Evolutionary conservation across 2,888 invertebrate species (phyloP).

Genomic region (Aporophyla nigra): DNA sequence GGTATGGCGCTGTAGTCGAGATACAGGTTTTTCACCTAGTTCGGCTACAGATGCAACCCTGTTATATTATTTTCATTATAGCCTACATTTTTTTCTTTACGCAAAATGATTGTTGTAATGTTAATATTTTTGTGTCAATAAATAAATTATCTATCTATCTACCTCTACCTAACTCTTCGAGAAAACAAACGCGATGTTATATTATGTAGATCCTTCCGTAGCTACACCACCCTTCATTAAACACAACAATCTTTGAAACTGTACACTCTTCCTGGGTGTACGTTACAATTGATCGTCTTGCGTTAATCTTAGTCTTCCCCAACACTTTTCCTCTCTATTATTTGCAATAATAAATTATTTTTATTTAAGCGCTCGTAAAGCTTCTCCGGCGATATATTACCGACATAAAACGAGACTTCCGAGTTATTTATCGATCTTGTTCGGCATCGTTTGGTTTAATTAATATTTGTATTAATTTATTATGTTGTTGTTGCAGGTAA

Average conservation of each 20-base stretch:
- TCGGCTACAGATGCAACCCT: too few relatives aligned
- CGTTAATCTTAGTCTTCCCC: slow-evolving; percentile 39
- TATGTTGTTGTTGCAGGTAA: slow-evolving; percentile 72
- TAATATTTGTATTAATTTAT: slow-evolving; percentile 65
- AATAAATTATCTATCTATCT: too few relatives aligned
- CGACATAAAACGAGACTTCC: slow-evolving; percentile 65
- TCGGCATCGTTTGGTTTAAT: slow-evolving; percentile 57
- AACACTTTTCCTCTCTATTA: slow-evolving; percentile 65
- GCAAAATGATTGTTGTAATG: too few relatives aligned
- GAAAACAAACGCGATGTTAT: not conserved
- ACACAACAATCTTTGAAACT: slow-evolving; percentile 21
- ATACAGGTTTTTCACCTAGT: too few relatives aligned
- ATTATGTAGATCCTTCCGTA: not conserved
- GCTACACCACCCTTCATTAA: slow-evolving; percentile 17
- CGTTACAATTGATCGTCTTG: slow-evolving; percentile 42
- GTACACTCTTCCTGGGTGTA: slow-evolving; percentile 4
- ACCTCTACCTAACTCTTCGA: not conserved
- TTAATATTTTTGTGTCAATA: too few relatives aligned
- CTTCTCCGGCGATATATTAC: slow-evolving; percentile 55
- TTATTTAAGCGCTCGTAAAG: slow-evolving; percentile 61
- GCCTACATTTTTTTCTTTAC: too few relatives aligned
- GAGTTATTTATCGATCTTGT: slow-evolving; percentile 67
- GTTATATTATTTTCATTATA: too few relatives aligned
- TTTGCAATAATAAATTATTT: slow-evolving; percentile 71
- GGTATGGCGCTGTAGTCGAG: too few relatives aligned